Evolutionary conservation across 2,113 vertebrate species (phyloP).

Genomic region (Eudorcas thomsonii): DNA sequence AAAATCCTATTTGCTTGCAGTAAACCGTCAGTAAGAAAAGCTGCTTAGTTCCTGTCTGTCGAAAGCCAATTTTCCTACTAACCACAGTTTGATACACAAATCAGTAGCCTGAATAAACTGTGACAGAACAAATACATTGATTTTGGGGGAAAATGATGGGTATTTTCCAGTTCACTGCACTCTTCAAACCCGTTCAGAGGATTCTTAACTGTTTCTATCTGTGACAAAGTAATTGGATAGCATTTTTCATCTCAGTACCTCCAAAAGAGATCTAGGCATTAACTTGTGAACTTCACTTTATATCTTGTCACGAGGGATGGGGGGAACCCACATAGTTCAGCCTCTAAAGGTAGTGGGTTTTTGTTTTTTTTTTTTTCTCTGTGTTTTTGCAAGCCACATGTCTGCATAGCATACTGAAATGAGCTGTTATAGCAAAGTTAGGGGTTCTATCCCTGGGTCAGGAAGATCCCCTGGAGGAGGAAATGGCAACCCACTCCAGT

Average conservation of each 20-base stretch:
- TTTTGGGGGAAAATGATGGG: not conserved
- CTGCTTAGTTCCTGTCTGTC: rapidly evolving
- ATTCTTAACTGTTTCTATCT: not conserved
- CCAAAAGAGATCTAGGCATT: not conserved
- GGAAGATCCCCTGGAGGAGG: not conserved
- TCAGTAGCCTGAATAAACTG: not conserved
- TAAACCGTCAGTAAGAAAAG: not conserved
- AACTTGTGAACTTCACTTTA: not conserved
- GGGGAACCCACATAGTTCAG: not conserved
- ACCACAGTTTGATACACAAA: not conserved
- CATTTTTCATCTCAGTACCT: not conserved
- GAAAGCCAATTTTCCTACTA: not conserved
- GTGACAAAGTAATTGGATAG: not conserved
- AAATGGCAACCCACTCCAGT: not conserved
- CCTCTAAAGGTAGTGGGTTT: not conserved
- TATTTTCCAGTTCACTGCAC: not conserved
- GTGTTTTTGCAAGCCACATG: not conserved
- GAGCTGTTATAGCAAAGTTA: not conserved
- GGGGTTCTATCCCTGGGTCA: rapidly evolving
- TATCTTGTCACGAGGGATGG: not conserved
- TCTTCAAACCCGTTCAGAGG: not conserved
- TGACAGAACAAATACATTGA: not conserved
- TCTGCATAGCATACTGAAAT: not conserved
- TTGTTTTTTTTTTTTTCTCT: not conserved
- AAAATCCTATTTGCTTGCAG: not conserved